A percentile compares a stretch with the other conserved stretches of the same genome.
phyloP scores from a whole-genome alignment of 2,113 vertebrate genomes.

The Chaetops frenatus region DNA sequence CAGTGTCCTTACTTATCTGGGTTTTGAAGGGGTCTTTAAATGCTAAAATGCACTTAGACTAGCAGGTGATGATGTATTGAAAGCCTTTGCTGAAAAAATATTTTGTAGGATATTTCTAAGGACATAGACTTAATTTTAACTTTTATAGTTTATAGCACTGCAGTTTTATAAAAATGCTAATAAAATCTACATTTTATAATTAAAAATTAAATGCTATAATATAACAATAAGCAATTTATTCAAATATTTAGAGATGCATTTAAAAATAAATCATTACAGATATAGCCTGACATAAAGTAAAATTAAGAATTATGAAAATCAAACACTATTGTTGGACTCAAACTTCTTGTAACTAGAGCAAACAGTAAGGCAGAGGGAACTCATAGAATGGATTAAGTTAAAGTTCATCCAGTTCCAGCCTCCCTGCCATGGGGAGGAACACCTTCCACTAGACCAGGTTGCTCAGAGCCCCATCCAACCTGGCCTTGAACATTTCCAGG shows the following conservation, averaged over 20 bases:
- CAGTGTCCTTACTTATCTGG: background rate
- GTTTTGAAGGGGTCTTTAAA: constrained; percentile 17
- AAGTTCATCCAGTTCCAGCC: background rate
- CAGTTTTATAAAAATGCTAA: background rate
- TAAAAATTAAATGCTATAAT: background rate
- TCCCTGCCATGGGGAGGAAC: background rate
- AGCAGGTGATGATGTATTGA: background rate
- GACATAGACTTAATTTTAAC: background rate
- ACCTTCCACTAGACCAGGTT: background rate
- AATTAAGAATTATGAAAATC: background rate
- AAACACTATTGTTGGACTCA: background rate
- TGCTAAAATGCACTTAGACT: background rate
- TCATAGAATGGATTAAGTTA: background rate
- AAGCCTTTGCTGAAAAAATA: background rate
- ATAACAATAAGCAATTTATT: background rate
- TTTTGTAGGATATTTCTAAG: background rate
- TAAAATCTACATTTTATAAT: background rate
- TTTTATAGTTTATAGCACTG: background rate
- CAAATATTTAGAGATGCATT: background rate
- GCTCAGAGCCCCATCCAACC: background rate
- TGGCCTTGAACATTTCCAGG: background rate
- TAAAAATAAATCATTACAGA: fast-evolving
- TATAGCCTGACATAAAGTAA: background rate
- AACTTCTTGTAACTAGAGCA: background rate
- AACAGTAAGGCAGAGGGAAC: background rate